These are phyloP conservation scores for Malurus alboscapulatus DNA, from an alignment of 2,113 vertebrate genomes.

Conservation along the genomic window DNA sequence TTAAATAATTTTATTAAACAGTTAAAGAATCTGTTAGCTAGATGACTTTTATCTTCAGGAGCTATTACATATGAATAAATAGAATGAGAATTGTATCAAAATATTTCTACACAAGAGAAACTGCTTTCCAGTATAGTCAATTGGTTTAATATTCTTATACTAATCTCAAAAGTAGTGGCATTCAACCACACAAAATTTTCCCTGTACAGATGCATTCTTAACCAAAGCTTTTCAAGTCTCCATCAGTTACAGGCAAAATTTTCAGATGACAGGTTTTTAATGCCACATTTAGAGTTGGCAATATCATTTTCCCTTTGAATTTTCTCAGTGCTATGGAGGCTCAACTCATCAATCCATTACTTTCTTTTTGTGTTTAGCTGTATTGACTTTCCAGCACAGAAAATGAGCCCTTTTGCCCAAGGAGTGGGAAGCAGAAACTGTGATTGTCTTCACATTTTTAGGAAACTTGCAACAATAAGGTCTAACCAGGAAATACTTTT, in stretches of 20 bases:
- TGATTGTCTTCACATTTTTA: neutral
- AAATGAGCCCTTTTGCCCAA: neutral
- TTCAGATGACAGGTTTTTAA: neutral
- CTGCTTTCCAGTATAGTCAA: neutral
- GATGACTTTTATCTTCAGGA: slow-evolving; percentile 2
- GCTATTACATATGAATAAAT: neutral
- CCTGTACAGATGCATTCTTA: neutral
- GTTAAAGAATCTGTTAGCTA: neutral
- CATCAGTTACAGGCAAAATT: neutral
- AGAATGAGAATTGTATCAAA: neutral
- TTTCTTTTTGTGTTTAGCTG: neutral
- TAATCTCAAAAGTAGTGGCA: neutral
- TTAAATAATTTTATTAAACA: neutral
- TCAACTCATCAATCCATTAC: neutral
- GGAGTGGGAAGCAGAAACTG: neutral
- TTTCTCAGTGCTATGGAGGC: neutral
- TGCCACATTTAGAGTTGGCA: neutral
- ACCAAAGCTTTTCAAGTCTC: neutral
- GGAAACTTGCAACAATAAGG: neutral
- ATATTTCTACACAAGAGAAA: neutral
- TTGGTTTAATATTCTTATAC: neutral
- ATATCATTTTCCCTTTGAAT: neutral
- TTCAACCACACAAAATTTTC: neutral
- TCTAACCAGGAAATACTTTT: neutral
- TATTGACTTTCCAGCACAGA: neutral